Evolutionary conservation across 1,140 invertebrate species (phyloP), one percentile per base, ranked within the genome.

Genomic region (Eubasilissa regina): DNA sequence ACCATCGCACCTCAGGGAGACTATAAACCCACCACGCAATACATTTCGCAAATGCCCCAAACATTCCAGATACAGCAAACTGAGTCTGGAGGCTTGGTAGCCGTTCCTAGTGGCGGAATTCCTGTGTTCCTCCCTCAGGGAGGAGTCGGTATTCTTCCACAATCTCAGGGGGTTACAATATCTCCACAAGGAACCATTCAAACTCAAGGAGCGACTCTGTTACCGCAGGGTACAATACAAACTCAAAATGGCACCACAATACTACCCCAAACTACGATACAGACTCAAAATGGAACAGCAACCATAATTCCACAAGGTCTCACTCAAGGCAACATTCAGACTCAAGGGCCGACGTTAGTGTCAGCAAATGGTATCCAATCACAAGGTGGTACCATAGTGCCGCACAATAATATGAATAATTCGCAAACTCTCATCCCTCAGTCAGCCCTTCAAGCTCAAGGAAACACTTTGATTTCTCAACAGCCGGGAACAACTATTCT

Each of bases 31-130:
- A 85, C 85, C 12, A 88, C 88, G 10, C 91, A 92, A 79, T 91
- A 91, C 77, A 92, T 92, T 72, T 87, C 91, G 1, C 89, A 91
- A 77, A 86, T 92, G 60, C 91, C 91, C 35, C 91, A 92, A 74
- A 91, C 91, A 53, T 92, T 90, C 80, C 89, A 92, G 85, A 92
- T 92, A 79, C 92, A 92, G 83, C 88, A 92, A 70, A 90, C 91
- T 9, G 89, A 90, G 85, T 89, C 90, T n/a, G 91, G 91, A 60
- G 91, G 91, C 79, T 84, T 92, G 73, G 85, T 92, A 45, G 88
- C 91, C 3, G 86, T 92, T 11, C 91, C 91, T 3, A 92, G 91
- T 82, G 91, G 91, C 3, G 90, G 91, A 15, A 92, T 92, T 75
- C 91, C 91, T 8, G 90, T 92, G 21, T 83, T 92, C 55, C 85